Percentiles rank a stretch among this genome's conserved stretches.
phyloP scores from a whole-genome alignment of 2,113 vertebrate species.

The Orcinus orca region DNA sequence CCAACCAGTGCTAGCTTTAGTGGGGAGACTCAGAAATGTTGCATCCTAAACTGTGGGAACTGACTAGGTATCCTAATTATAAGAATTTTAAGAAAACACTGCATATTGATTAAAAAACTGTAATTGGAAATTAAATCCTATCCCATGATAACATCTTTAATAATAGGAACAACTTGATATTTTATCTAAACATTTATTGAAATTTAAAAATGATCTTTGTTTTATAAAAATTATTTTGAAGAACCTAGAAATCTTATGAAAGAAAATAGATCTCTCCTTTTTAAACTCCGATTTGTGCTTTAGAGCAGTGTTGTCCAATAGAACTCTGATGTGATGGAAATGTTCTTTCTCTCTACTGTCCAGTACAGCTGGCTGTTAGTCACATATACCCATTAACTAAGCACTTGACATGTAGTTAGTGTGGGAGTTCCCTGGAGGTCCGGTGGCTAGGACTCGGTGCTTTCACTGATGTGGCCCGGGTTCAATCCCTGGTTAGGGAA shows the following conservation, averaged over 20 bases:
- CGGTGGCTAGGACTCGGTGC: not conserved
- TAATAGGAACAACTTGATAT: not conserved
- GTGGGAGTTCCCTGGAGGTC: not conserved
- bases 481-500: not conserved
- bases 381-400: not conserved
- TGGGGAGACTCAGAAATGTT: not conserved
- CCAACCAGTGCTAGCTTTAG: not conserved
- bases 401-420: not conserved
- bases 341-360: not conserved
- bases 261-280: not conserved
- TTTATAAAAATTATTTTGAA: not conserved
- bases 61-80: not conserved
- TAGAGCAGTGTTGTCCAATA: not conserved
- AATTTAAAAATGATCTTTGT: not conserved
- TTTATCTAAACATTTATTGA: not conserved
- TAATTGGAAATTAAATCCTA: conserved; percentile 5
- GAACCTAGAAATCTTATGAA: not conserved
- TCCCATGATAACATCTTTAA: not conserved
- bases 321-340: not conserved
- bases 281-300: not conserved
- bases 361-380: not conserved
- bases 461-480: not conserved
- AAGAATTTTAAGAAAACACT: conserved; percentile 32
- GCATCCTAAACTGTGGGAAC: not conserved
- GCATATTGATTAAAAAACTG: not conserved